phyloP scores from a whole-genome alignment of 2,797 vertebrate genomes.

The Gallinago nigripennis region DNA sequence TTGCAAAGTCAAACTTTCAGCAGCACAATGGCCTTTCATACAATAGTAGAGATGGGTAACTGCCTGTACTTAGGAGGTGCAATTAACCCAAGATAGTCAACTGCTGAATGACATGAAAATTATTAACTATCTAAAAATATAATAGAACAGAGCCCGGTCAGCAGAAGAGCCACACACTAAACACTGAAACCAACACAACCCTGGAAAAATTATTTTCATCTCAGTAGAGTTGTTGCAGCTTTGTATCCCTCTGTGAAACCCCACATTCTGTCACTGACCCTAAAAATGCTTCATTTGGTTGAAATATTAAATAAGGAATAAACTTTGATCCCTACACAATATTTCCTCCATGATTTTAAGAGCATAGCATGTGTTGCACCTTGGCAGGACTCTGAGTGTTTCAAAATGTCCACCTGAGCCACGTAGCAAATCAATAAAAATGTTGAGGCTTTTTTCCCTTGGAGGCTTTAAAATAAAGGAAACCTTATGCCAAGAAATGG shows the following conservation, averaged over 20 bases:
- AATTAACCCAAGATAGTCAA: not conserved
- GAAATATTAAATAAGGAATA: constrained; percentile 40
- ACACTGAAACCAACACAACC: not conserved
- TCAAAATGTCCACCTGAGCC: not conserved
- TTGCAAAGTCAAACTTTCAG: not conserved
- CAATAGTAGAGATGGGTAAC: not conserved
- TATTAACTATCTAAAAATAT: not conserved
- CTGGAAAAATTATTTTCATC: not conserved
- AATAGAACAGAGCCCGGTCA: not conserved
- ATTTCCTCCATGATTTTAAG: not conserved
- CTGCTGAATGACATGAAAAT: not conserved
- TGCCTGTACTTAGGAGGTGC: not conserved
- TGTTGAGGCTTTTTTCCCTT: not conserved
- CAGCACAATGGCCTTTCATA: not conserved
- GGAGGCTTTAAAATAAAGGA: not conserved
- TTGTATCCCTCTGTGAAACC: not conserved
- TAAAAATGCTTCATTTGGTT: not conserved
- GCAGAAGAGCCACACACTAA: not conserved
- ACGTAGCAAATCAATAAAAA: not conserved
- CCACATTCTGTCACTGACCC: not conserved
- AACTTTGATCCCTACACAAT: not conserved
- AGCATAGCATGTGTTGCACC: not conserved
- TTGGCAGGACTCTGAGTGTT: not conserved
- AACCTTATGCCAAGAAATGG: not conserved
- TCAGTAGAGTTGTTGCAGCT: not conserved